These are phyloP conservation scores for Rhizoglyphus robini DNA, from an alignment of 1,140 invertebrate species.

Conservation along the genomic window DNA sequence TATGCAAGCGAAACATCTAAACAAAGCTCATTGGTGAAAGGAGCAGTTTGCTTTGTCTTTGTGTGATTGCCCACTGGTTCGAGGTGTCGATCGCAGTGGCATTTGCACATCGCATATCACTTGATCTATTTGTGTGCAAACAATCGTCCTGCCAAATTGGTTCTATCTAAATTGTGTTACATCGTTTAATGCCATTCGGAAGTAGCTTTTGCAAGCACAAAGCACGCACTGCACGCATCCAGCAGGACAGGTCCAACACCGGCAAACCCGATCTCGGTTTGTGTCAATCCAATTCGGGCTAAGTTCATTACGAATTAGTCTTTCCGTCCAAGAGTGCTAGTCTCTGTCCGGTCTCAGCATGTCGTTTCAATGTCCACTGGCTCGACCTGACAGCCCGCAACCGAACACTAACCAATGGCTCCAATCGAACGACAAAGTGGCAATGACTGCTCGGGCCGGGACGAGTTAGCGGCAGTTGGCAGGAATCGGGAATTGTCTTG, in stretches of 20 bases:
- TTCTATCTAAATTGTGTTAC: not conserved
- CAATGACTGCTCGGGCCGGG: too few species aligned
- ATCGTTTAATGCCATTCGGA: not conserved
- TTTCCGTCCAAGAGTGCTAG: not conserved
- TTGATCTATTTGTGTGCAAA: not conserved
- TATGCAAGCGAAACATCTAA: too few species aligned
- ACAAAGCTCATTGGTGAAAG: too few species aligned
- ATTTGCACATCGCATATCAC: too few species aligned
- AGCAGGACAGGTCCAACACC: not conserved
- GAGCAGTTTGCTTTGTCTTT: too few species aligned
- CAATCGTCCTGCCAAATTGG: not conserved
- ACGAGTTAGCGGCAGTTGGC: slow-evolving; percentile 12
- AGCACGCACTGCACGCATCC: not conserved
- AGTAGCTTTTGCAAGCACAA: not conserved
- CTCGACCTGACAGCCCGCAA: not conserved
- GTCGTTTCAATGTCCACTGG: not conserved
- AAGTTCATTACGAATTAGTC: not conserved
- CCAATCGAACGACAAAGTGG: not conserved
- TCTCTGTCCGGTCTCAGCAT: too few species aligned
- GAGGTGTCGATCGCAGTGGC: not conserved
- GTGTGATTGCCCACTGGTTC: too few species aligned
- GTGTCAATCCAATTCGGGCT: not conserved
- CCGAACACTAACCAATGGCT: not conserved
- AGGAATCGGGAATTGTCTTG: slow-evolving; percentile 6
- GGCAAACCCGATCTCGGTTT: not conserved